phyloP scores from a whole-genome alignment of 2,113 vertebrate genomes.

The Isurus oxyrinchus region DNA sequence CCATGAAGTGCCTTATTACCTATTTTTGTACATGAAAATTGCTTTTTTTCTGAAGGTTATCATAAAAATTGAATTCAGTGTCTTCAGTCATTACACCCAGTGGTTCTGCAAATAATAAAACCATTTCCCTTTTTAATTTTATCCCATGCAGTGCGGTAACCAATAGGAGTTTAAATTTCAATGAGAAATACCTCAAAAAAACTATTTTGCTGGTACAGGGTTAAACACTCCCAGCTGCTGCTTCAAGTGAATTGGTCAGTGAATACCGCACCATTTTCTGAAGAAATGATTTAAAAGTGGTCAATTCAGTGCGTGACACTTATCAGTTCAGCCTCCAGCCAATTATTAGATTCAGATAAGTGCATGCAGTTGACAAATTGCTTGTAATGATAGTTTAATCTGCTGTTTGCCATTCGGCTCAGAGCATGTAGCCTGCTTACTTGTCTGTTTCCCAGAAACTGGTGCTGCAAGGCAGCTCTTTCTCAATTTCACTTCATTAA shows the following conservation, averaged over 20 bases:
- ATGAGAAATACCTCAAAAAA: not conserved
- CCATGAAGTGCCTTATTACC: not conserved
- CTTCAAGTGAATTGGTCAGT: not conserved
- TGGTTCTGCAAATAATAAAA: not conserved
- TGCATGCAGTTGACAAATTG: slow-evolving; percentile 61
- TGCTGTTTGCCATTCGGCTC: slow-evolving; percentile 54
- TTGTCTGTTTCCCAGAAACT: slow-evolving; percentile 51
- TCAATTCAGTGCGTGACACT: slow-evolving; percentile 16
- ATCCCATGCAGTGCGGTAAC: not conserved
- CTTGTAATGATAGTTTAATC: slow-evolving; percentile 61
- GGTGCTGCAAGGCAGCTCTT: slow-evolving; percentile 52
- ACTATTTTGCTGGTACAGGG: not conserved
- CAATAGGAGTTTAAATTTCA: not conserved
- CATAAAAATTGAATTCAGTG: not conserved
- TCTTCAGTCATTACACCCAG: not conserved
- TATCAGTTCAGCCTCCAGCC: slow-evolving; percentile 50
- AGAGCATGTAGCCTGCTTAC: slow-evolving; percentile 51
- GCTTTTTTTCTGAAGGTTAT: not conserved
- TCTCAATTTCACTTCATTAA: slow-evolving; percentile 63
- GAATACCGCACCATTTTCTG: not conserved
- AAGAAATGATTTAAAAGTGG: slow-evolving; percentile 25
- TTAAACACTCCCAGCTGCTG: not conserved
- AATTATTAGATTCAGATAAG: slow-evolving; percentile 62
- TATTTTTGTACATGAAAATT: not conserved
- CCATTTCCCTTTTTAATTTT: not conserved